Base-by-base conservation (phyloP, 2,113 vertebrate genomes). In the Climacteris rufus region DNA sequence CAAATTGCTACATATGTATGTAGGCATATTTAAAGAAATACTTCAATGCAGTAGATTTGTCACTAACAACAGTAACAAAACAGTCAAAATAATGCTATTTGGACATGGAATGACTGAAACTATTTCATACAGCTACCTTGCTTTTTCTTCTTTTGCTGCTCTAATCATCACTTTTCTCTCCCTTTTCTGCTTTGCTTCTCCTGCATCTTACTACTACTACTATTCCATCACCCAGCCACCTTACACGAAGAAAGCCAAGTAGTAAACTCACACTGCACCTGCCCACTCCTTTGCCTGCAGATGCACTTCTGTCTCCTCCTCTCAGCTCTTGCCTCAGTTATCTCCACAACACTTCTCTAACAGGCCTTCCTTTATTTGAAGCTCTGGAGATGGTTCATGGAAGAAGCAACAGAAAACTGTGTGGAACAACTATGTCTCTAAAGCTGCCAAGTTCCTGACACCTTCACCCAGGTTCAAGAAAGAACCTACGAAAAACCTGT, bases 231-330 rank as follows among this genome's bases (percentile, higher is more conserved):
- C 14, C 14, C 16, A 27, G 9, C 7, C 45, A 54, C 49, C 13
- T 11, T 10, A 18, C 1, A 28, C 2, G 11, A 60, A 47, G 23
- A 42, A 31, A 79, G 39, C 2, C 1, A 40, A 53, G 28, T 2
- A n/a, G 14, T 5, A 23, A 78, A 54, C 10, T 60, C 12, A 39
- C 15, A 40, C 8, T 7, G 10, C 37, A 49, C n/a, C 24, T 68
- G 77, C 53, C 44, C 31, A 66, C 22, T 44, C 52, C 35, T 71
- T 50, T 61, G 33, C 28, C 54, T 35, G 47, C 64, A 70, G 23
- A 52, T 6, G 61, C 37, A 12, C 13, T 74, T 27, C 20, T 2
- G 4, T 28, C 23, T 40, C n/a, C 54, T 61, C 6, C n/a, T 35
- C 53, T 23, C 53, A 83, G 33, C 49, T 72, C 42, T 39, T 25